phyloP scores from a whole-genome alignment of 1,140 invertebrate species.

The Drosophila teissieri region DNA sequence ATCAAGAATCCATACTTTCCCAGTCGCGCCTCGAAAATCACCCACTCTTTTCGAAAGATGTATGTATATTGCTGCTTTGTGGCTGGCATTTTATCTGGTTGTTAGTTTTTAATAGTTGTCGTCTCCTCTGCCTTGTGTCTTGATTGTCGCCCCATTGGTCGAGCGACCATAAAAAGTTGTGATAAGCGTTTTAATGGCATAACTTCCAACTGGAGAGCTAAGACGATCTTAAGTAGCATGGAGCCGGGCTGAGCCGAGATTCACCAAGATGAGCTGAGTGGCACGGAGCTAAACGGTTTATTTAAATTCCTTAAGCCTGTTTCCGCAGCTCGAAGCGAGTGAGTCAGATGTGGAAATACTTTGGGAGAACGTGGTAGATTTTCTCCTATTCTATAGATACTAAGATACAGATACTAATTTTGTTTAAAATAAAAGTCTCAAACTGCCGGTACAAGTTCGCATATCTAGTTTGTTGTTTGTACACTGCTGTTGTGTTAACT shows the following conservation, averaged over 20 bases:
- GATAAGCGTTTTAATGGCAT: slow-evolving; percentile 58
- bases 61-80: slow-evolving; percentile 11
- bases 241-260: slow-evolving; percentile 11
- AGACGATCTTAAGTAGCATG: slow-evolving; percentile 18
- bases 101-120: slow-evolving; percentile 66
- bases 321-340: slow-evolving; percentile 17
- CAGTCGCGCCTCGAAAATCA: background rate
- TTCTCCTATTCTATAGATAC: too few species aligned
- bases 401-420: too few species aligned
- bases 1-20: slow-evolving; percentile 1
- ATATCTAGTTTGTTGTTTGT: background rate
- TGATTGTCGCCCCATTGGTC: slow-evolving; percentile 57
- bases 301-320: slow-evolving; percentile 33
- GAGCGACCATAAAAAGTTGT: slow-evolving; percentile 50
- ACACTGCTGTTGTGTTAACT: background rate
- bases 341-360: slow-evolving; percentile 43
- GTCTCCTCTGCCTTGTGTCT: slow-evolving; percentile 37
- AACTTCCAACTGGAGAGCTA: slow-evolving; percentile 21
- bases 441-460: background rate
- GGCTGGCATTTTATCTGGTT: slow-evolving; percentile 66
- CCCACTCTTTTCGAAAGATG: slow-evolving; percentile 15
- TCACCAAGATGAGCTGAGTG: slow-evolving; percentile 31
- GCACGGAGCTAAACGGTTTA: slow-evolving; percentile 35
- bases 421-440: too few species aligned
- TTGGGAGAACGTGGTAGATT: background rate